Evolutionary conservation across 1,140 invertebrate species (phyloP), one percentile per base, ranked within the genome.

Genomic region (Drosophila ohnishii): DNA sequence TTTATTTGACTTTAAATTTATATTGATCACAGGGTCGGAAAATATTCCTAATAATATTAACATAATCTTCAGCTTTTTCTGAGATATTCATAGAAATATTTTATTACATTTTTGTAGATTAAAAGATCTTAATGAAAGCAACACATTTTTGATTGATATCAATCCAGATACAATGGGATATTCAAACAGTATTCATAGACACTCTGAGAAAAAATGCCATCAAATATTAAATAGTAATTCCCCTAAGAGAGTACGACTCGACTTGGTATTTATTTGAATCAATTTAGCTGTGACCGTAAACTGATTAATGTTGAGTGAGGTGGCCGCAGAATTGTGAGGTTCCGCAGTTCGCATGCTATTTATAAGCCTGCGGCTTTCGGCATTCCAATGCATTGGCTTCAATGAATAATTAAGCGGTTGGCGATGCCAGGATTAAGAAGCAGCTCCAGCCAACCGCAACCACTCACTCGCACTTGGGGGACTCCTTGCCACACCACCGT

Each of bases 331-430:
- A 78, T 75, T 78, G 78, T 64, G 65, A 63, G 84, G 65, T 67
- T 78, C 69, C 47, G 56, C 58, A 37, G 73, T 59, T 65, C 65
- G 63, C 47, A 63, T 63, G 62, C 72, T 77, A 88, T 84, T 87
- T 84, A 74, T 87, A 88, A 82, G 75, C 61, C 67, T 78, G 82
- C 25, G 81, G 74, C 64, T 76, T 35, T 50, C 47, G 81, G 65
- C 83, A 78, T 87, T 87, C 78, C 78, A 87, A 87, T 88, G 84
- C 84, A 87, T 88, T 88, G 84, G 73, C 73, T 83, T 71, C 80
- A 80, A 88, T 88, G 85, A 88, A 88, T 88, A 88, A 88, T 88
- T 88, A 89, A 89, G 84, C 84, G 84, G 84, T 88, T 80, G 82
- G 48, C 70, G 72, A 62, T 72, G 71, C 77, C 79, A 78, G 76